Evolutionary conservation across 2,797 vertebrate species (phyloP).

Genomic region (Coranthus polyacanthus): DNA sequence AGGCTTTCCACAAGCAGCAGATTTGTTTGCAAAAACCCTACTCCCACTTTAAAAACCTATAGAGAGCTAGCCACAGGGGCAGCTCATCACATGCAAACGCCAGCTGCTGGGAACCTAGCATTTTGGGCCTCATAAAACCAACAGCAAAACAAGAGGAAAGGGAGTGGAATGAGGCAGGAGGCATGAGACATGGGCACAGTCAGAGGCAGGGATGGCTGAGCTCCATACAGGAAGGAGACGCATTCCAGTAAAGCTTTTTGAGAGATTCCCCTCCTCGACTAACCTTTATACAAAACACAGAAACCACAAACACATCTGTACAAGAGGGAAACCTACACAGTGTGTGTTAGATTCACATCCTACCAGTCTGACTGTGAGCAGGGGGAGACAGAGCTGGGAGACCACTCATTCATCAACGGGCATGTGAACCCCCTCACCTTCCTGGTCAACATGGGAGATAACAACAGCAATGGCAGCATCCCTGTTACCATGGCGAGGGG

Average conservation of each 20-base stretch:
- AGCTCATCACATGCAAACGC: conserved; percentile 69
- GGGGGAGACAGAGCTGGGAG: conserved; percentile 4
- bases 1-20: conserved; percentile 23
- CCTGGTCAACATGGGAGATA: conserved; percentile 46
- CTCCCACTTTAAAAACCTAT: conserved; percentile 34
- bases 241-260: conserved; percentile 66
- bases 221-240: conserved; percentile 71
- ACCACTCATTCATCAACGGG: conserved; percentile 32
- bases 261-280: conserved; percentile 33
- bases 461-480: conserved; percentile 34
- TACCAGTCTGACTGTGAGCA: conserved; percentile 28
- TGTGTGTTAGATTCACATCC: too few relatives aligned
- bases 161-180: conserved; percentile 51
- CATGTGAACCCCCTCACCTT: conserved; percentile 24
- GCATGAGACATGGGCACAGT: conserved; percentile 69
- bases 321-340: conserved; percentile 41
- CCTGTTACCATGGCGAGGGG: conserved; percentile 27
- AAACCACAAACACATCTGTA: conserved; percentile 42
- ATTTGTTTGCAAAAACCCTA: conserved; percentile 18
- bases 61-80: conserved; percentile 49
- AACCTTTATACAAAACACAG: conserved; percentile 48
- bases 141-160: conserved; percentile 75
- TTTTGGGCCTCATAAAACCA: conserved; percentile 80
- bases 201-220: conserved; percentile 64
- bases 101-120: conserved; percentile 69